Evolutionary conservation across 2,113 vertebrate genomes (phyloP).

Genomic region (human): GRCh38 chr3:165485001-165485500

Average conservation of each 20-base stretch:
- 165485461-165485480: background rate
- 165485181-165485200: background rate
- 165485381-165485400: too few species aligned
- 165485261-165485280: background rate
- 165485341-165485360: background rate
- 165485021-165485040: background rate
- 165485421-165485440: too few species aligned
- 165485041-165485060: background rate
- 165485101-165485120: background rate
- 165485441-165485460: background rate
- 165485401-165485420: too few species aligned
- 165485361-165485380: background rate
- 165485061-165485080: background rate
- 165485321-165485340: background rate
- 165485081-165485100: background rate
- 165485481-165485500: background rate
- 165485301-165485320: background rate
- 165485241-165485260: background rate
- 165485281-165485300: background rate
- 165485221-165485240: too few species aligned
- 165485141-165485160: background rate
- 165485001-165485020: background rate
- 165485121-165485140: background rate
- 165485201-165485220: background rate
- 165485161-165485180: background rate